Evolutionary conservation across 2,888 invertebrate genomes (phyloP).

Genomic region (Rotaria sp.): DNA sequence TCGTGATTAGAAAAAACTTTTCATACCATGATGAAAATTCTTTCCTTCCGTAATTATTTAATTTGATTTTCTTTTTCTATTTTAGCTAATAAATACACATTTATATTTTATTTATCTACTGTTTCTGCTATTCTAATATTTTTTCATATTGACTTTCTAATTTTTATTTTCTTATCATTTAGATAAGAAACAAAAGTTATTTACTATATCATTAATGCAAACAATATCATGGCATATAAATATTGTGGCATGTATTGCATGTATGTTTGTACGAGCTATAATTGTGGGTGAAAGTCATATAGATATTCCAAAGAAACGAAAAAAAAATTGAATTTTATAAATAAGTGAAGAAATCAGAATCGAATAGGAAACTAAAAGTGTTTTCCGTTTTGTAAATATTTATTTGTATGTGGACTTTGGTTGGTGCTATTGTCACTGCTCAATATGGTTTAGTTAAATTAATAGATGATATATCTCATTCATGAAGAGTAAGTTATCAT

Average conservation of each 20-base stretch:
- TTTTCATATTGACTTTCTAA: neutral
- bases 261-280: neutral
- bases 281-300: neutral
- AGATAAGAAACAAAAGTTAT: neutral
- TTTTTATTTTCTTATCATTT: neutral
- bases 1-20: too few species aligned
- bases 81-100: conserved; percentile 7
- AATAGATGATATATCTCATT: neutral
- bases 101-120: conserved; percentile 4
- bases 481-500: neutral
- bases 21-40: too few species aligned
- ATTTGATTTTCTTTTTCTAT: neutral
- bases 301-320: too few species aligned
- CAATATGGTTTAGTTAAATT: neutral
- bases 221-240: neutral
- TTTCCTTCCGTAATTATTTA: too few species aligned
- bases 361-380: too few species aligned
- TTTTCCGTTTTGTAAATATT: too few species aligned
- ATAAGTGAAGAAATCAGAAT: too few species aligned
- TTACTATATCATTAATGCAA: neutral
- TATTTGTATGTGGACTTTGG: neutral
- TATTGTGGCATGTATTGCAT: neutral
- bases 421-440: neutral
- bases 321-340: too few species aligned
- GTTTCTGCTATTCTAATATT: neutral